Evolutionary conservation across 2,888 invertebrate species (phyloP).

Genomic region (Ennomos fuscantarius): DNA sequence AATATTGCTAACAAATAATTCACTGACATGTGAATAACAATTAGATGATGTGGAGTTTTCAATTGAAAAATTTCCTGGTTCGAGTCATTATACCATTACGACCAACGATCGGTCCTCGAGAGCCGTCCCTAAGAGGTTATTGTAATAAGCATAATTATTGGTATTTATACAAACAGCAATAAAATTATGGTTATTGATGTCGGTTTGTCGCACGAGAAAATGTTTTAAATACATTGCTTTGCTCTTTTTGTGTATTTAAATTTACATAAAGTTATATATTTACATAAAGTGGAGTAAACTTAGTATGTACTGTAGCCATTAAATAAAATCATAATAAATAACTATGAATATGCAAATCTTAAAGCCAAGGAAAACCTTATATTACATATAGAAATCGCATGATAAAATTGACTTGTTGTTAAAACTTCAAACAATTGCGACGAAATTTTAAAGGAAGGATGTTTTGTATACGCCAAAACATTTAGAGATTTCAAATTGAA

Average conservation of each 20-base stretch:
- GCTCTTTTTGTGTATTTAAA: slow-evolving; percentile 4
- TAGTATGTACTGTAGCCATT: no score
- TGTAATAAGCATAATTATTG: slow-evolving; percentile 51
- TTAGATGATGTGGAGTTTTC: slow-evolving; percentile 20
- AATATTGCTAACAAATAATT: slow-evolving; percentile 21
- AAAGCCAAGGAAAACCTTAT: no score
- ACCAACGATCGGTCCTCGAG: slow-evolving; percentile 44
- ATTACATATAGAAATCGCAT: no score
- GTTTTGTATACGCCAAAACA: no score
- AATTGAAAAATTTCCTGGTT: slow-evolving; percentile 45
- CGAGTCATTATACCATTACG: slow-evolving; percentile 39
- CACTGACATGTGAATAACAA: slow-evolving; percentile 5
- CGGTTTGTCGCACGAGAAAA: slow-evolving; percentile 10
- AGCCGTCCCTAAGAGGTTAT: slow-evolving; percentile 43
- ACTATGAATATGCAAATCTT: no score
- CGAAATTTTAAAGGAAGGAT: no score
- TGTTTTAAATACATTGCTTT: slow-evolving; percentile 1
- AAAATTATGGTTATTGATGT: slow-evolving; percentile 11
- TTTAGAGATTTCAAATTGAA: no score
- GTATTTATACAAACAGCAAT: slow-evolving; percentile 31
- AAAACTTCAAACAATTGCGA: no score
- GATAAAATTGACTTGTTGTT: no score
- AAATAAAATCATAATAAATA: no score
- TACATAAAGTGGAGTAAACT: no score
- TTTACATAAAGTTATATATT: background rate